Base-by-base conservation (phyloP, 2,888 invertebrate species). In the Apamea crenata region DNA sequence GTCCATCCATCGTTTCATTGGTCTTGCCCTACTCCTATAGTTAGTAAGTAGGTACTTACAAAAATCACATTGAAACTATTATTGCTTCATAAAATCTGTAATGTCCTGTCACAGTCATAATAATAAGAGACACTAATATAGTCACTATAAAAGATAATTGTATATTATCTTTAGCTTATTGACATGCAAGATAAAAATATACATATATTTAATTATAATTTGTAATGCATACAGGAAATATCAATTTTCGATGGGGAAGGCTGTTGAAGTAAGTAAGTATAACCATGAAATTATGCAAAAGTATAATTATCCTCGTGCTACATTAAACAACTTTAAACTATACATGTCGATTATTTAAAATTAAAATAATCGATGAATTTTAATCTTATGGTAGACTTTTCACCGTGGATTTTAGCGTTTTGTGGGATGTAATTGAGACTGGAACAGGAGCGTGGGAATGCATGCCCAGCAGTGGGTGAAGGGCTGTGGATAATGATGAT, bases 251-350 rank as follows among this genome's bases (percentile, higher is more conserved):
- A 74, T 25, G 44, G 47, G 1, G 61, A 74, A 82, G 80, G 69
- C 66, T 84, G 50, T 53, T 66, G 10, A 68, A 53, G 21, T 68
- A 63, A 53, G 21, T 72, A 67, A 71, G 47, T 56, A 36, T 63
- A 82, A 32, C 84, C 84, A 53, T 82, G 84, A 71, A 67, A 59
- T 25, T 56, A 73, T 68, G 25, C 18, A 84, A 50, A 25, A 50
- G 29, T 8, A 47, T 16, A 50, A 8, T 29, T 82, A 12, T 59
- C 61, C 67, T 68, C 25, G 56, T 65, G 50, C 47, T 68, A 68
- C 3, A 72, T 72, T 44, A 25, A 66, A 71, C 40, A 25, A 66
- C 18, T 36, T 69, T 59, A 32, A 68, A 53, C 3, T 56, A 12
- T 14, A 50, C 18, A 40, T n/a, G 59, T 18, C 59, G 68, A 47